Percentiles rank a stretch among this genome's conserved stretches.
phyloP scores from a whole-genome alignment of 2,888 invertebrate genomes.

The Ormyrus pomaceus region DNA sequence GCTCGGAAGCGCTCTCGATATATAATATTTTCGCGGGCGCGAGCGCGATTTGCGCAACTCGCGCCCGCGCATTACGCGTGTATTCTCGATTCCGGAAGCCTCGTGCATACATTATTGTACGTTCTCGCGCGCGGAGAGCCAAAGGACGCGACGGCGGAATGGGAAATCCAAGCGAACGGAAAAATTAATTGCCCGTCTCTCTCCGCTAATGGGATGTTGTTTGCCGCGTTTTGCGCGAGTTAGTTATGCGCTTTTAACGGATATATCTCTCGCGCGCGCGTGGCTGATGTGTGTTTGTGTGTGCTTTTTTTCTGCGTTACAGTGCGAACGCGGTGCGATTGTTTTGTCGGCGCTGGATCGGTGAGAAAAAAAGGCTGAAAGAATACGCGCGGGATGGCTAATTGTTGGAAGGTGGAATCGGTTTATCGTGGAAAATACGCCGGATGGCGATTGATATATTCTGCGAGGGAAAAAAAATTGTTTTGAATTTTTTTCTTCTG shows the following conservation, averaged over 20 bases:
- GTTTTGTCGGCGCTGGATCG: neutral
- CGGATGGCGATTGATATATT: too few species aligned
- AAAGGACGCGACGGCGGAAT: slow-evolving; percentile 22
- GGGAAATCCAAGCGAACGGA: slow-evolving; percentile 16
- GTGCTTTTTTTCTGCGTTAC: too few species aligned
- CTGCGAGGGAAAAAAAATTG: too few species aligned
- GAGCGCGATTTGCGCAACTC: neutral
- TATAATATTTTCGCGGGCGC: neutral
- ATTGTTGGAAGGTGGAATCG: too few species aligned
- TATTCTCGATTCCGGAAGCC: slow-evolving; percentile 41
- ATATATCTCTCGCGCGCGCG: neutral
- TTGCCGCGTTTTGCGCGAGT: slow-evolving; percentile 6
- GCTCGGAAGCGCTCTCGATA: too few species aligned
- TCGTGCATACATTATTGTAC: neutral
- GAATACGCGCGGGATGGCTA: neutral
- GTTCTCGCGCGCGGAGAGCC: neutral
- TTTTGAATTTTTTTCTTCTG: too few species aligned
- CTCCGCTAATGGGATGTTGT: slow-evolving; percentile 42
- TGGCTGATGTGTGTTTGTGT: too few species aligned
- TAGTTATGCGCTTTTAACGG: neutral
- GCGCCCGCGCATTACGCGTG: slow-evolving; percentile 14
- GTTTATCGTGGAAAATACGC: too few species aligned
- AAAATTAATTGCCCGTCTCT: slow-evolving; percentile 32
- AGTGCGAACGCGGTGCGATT: too few species aligned
- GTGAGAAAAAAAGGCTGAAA: neutral